Evolutionary conservation across 2,888 invertebrate species (phyloP).

Genomic region (Phania funesta): DNA sequence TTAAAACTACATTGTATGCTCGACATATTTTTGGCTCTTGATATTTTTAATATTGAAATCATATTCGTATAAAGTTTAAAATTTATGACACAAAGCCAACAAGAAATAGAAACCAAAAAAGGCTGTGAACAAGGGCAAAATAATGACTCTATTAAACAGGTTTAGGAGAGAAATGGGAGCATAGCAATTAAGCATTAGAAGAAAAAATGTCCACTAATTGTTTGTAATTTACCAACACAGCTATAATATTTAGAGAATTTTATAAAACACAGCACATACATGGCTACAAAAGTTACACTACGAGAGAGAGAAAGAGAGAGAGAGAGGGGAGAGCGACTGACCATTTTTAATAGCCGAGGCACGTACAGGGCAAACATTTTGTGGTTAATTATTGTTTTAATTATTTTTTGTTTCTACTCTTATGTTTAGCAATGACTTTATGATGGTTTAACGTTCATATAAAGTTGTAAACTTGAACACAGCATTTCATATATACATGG

Average conservation of each 20-base stretch:
- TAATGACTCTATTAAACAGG: constrained; percentile 41
- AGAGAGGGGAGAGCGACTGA: too few species aligned
- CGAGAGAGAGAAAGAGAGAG: too few species aligned
- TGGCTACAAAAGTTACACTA: not conserved
- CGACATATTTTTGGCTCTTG: too few species aligned
- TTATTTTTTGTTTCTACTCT: not conserved
- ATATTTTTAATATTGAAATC: too few species aligned
- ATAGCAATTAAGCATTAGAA: constrained; percentile 47
- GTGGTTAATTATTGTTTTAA: constrained; percentile 62
- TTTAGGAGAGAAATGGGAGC: constrained; percentile 17
- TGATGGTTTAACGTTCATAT: constrained; percentile 18
- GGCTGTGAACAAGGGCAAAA: constrained; percentile 37
- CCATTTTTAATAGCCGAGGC: constrained; percentile 28
- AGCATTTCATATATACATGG: constrained; percentile 4
- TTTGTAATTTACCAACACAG: constrained; percentile 53
- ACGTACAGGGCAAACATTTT: constrained; percentile 60
- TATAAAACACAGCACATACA: constrained; percentile 4
- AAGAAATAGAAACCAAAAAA: not conserved
- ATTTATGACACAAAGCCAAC: constrained; percentile 23
- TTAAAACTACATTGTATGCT: too few species aligned
- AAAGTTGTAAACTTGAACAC: not conserved
- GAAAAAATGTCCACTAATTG: constrained; percentile 55
- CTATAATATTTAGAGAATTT: constrained; percentile 46
- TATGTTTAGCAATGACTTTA: constrained; percentile 40
- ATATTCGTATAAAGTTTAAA: constrained; percentile 27